Conservation (phyloP, 2,888 invertebrate genomes). For the Brenthis hecate region DNA sequence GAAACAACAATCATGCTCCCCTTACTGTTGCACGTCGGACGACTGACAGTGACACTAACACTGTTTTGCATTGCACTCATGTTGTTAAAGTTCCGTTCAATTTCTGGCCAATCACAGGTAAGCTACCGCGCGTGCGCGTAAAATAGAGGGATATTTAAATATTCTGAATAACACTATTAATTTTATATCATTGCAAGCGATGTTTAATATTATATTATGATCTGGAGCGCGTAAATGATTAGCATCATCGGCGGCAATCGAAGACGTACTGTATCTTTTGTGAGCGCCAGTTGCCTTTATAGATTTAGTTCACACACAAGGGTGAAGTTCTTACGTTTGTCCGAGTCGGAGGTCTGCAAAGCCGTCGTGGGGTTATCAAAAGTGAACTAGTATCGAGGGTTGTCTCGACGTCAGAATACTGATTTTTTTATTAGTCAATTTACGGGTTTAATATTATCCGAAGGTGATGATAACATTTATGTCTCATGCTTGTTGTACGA, state of each 20-base stretch:
- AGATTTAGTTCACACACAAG: conserved; percentile 71
- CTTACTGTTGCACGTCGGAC: conserved; percentile 79
- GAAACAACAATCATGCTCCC: conserved; percentile 95
- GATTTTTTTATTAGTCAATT: conserved; percentile 48
- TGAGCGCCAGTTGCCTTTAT: conserved; percentile 71
- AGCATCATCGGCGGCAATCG: conserved; percentile 73
- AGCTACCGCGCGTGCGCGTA: conserved; percentile 67
- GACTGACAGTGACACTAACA: conserved; percentile 52
- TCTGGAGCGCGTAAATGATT: conserved; percentile 53
- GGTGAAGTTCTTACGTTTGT: conserved; percentile 64
- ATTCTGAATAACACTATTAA: conserved; percentile 49
- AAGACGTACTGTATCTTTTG: conserved; percentile 73
- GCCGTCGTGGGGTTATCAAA: conserved; percentile 67
- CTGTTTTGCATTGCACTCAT: conserved; percentile 65
- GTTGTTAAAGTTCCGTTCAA: conserved; percentile 55
- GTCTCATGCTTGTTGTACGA: background rate
- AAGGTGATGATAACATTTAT: background rate
- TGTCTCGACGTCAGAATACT: conserved; percentile 54
- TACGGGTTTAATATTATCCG: background rate
- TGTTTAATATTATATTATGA: conserved; percentile 47
- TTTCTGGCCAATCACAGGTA: conserved; percentile 70
- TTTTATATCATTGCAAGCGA: conserved; percentile 60
- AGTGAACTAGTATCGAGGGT: conserved; percentile 61
- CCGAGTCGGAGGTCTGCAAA: conserved; percentile 61
- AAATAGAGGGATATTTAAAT: conserved; percentile 62